Percentiles rank a stretch among this genome's conserved stretches.
phyloP scores from a whole-genome alignment of 2,113 vertebrate genomes.

The Channa maculata region DNA sequence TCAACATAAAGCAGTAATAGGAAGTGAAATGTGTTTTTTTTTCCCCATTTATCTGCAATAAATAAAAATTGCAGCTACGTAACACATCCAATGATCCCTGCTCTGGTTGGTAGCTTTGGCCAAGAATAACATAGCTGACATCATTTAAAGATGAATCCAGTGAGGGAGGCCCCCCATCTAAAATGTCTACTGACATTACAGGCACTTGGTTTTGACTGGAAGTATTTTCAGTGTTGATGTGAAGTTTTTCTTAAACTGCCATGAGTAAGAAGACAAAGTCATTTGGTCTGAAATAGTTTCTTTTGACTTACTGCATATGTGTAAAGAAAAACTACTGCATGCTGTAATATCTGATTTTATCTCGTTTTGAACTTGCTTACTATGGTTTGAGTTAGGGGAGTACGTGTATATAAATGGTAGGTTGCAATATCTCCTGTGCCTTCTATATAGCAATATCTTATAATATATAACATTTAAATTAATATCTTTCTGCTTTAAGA shows the following conservation, averaged over 20 bases:
- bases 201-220: slow-evolving; percentile 66
- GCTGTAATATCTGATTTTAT: neutral
- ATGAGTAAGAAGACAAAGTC: neutral
- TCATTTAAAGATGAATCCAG: slow-evolving; percentile 53
- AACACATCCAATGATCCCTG: slow-evolving; percentile 52
- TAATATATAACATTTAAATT: too few species aligned
- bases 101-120: slow-evolving; percentile 45
- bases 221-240: slow-evolving; percentile 26
- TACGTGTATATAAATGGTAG: too few species aligned
- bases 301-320: neutral
- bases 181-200: slow-evolving; percentile 49
- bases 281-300: neutral
- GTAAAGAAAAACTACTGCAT: too few species aligned
- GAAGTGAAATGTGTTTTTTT: too few species aligned
- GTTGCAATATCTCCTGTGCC: too few species aligned
- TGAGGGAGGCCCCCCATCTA: slow-evolving; percentile 38
- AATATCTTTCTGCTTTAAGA: too few species aligned
- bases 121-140: slow-evolving; percentile 66
- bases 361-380: too few species aligned
- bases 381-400: too few species aligned
- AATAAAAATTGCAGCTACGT: slow-evolving; percentile 53
- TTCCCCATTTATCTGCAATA: slow-evolving; percentile 38
- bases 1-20: slow-evolving; percentile 28
- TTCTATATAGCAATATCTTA: too few species aligned
- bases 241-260: slow-evolving; percentile 11